phyloP scores from a whole-genome alignment of 2,113 vertebrate species.

The Rhinichthys klamathensis region DNA sequence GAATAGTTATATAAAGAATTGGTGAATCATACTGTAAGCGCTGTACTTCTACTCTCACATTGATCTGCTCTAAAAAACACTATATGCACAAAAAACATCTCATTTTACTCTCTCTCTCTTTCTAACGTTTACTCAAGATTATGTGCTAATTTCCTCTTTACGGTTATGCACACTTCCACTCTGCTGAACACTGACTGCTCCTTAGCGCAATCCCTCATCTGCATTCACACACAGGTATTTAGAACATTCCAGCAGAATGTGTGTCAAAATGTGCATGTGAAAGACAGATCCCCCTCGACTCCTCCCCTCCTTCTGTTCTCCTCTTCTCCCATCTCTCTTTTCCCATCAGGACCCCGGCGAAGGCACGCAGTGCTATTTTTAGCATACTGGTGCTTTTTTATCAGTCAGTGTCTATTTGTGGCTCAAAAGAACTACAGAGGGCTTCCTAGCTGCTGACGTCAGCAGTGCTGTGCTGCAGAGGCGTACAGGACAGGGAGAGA shows the following conservation, averaged over 20 bases:
- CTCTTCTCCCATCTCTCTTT: slow-evolving; percentile 37
- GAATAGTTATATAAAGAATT: not conserved
- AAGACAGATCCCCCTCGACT: slow-evolving; percentile 62
- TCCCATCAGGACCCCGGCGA: slow-evolving; percentile 70
- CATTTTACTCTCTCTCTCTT: not conserved
- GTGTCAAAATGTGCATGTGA: slow-evolving; percentile 67
- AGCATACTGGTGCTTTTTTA: slow-evolving; percentile 76
- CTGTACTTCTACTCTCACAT: not conserved
- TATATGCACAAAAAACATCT: not conserved
- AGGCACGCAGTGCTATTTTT: slow-evolving; percentile 76
- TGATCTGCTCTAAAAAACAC: not conserved
- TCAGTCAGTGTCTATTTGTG: slow-evolving; percentile 77
- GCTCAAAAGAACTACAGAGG: slow-evolving; percentile 75
- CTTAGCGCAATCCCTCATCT: slow-evolving; percentile 8
- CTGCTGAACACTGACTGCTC: not conserved
- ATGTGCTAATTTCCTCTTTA: not conserved
- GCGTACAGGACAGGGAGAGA: slow-evolving; percentile 37
- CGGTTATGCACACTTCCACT: not conserved
- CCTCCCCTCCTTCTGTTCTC: slow-evolving; percentile 31
- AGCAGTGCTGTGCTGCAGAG: slow-evolving; percentile 74
- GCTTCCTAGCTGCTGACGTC: slow-evolving; percentile 79
- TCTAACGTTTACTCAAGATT: not conserved
- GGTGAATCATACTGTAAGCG: not conserved
- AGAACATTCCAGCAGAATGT: slow-evolving; percentile 49
- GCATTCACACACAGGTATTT: slow-evolving; percentile 2